phyloP scores from a whole-genome alignment of 2,113 vertebrate genomes.

The Stictonetta naevosa region DNA sequence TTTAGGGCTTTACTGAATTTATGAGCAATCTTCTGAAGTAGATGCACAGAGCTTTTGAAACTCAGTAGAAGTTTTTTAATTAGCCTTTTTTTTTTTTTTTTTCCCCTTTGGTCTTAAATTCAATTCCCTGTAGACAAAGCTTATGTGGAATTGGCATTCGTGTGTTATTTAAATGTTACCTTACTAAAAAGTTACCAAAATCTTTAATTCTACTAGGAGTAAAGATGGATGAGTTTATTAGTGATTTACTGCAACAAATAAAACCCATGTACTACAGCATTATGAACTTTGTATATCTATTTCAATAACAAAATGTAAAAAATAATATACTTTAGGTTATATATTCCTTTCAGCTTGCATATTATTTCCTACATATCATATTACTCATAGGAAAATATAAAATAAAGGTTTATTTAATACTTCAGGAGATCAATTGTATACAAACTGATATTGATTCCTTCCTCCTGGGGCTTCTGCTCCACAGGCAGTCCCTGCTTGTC shows the following conservation, averaged over 20 bases:
- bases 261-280: not conserved
- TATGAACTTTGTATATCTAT: not conserved
- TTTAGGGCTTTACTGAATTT: slow-evolving; percentile 30
- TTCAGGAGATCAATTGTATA: not conserved
- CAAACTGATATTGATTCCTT: not conserved
- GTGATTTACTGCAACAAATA: not conserved
- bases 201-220: not conserved
- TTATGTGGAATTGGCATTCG: not conserved
- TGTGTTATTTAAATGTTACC: not conserved
- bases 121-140: not conserved
- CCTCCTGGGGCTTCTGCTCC: not conserved
- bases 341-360: not conserved
- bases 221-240: not conserved
- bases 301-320: not conserved
- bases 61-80: slow-evolving; percentile 6
- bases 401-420: not conserved
- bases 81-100: not conserved
- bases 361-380: not conserved
- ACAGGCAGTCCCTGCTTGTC: not conserved
- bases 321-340: not conserved
- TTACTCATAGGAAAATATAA: not conserved
- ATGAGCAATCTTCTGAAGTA: slow-evolving; percentile 15
- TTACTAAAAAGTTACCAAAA: not conserved
- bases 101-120: not conserved
- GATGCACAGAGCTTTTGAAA: not conserved